A percentile compares a stretch with the other conserved stretches of the same genome.
phyloP scores from a whole-genome alignment of 2,888 invertebrate species.

The Epistrophe eligans region DNA sequence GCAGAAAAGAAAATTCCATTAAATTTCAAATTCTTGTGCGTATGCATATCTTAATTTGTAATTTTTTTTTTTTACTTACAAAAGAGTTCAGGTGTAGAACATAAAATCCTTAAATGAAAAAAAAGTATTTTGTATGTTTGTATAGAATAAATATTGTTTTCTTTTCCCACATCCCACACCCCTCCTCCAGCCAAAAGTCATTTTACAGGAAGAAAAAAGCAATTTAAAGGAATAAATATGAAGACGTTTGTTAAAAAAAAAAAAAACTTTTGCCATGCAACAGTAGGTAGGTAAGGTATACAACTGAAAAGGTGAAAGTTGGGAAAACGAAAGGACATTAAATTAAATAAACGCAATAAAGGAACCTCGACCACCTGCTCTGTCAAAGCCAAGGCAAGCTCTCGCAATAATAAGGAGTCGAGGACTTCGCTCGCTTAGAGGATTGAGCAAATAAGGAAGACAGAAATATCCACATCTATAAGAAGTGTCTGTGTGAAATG shows the following conservation, averaged over 20 bases:
- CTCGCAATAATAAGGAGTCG: conserved; percentile 1
- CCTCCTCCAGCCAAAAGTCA: conserved; percentile 40
- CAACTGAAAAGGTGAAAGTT: conserved; percentile 63
- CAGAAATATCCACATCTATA: conserved; percentile 22
- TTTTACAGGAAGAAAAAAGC: conserved; percentile 46
- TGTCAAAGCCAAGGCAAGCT: background rate
- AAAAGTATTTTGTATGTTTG: conserved; percentile 5
- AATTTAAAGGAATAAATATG: conserved; percentile 73
- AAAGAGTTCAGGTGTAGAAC: conserved; percentile 73
- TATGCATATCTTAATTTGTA: conserved; percentile 39
- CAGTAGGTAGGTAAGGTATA: background rate
- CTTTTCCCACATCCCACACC: too few species aligned
- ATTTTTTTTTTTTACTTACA: conserved; percentile 41
- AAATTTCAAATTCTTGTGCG: conserved; percentile 39
- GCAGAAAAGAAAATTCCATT: conserved; percentile 37
- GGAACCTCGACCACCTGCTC: conserved; percentile 72
- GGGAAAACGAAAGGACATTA: conserved; percentile 68
- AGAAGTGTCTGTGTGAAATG: conserved; percentile 57
- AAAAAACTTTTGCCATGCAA: conserved; percentile 63
- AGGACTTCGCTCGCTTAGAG: conserved; percentile 51
- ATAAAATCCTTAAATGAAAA: conserved; percentile 49
- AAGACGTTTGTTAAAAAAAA: conserved; percentile 60
- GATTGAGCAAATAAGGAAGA: conserved; percentile 18
- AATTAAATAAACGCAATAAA: conserved; percentile 75
- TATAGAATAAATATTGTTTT: conserved; percentile 65